Evolutionary conservation across 2,113 vertebrate genomes (phyloP).

Genomic region (Bungarus multicinctus): DNA sequence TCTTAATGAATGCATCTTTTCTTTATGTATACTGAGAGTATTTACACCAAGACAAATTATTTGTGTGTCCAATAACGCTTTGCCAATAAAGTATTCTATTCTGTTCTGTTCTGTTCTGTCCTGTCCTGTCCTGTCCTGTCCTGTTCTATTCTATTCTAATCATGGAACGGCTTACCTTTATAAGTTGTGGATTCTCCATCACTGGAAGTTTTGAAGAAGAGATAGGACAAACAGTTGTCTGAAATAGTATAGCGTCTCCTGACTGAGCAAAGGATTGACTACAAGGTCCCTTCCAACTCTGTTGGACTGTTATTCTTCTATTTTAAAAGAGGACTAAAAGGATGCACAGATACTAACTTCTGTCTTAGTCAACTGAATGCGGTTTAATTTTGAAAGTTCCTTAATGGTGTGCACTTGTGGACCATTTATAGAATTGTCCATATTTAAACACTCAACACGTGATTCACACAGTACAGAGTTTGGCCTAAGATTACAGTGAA

Average conservation of each 20-base stretch:
- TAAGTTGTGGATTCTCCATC: not conserved
- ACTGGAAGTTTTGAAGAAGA: not conserved
- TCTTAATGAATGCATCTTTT: no score
- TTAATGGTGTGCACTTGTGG: not conserved
- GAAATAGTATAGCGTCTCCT: not conserved
- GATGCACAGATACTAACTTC: not conserved
- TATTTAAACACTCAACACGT: not conserved
- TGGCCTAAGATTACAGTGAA: not conserved
- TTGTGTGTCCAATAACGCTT: no score
- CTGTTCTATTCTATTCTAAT: no score
- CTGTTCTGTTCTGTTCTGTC: no score
- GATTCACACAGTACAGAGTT: constrained; percentile 15
- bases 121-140: no score
- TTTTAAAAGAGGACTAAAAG: not conserved
- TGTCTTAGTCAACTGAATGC: not conserved
- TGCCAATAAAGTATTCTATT: no score
- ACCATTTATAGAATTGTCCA: not conserved
- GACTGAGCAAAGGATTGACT: not conserved
- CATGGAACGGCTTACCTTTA: not conserved
- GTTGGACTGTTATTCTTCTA: not conserved
- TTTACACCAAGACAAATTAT: no score
- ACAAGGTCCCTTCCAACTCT: not conserved
- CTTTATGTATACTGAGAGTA: no score
- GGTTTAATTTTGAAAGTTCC: not conserved
- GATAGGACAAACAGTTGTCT: not conserved